Evolutionary conservation across 2,797 vertebrate genomes (phyloP).

Genomic region (Paratrypauchen microcephalus): DNA sequence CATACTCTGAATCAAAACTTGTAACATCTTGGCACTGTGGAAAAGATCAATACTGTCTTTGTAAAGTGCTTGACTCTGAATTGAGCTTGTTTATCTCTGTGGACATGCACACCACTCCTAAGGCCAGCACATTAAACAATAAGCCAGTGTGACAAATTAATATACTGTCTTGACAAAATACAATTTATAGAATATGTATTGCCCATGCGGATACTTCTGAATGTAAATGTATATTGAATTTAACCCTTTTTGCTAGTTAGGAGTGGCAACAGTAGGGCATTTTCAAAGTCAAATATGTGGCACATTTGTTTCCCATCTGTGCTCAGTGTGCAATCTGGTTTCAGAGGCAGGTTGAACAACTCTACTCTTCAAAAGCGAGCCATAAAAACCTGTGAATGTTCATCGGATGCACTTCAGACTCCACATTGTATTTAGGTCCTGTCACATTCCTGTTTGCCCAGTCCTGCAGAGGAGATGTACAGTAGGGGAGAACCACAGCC

Average conservation of each 20-base stretch:
- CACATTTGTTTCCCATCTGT: slow-evolving; percentile 14
- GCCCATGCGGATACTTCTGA: neutral
- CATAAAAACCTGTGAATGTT: slow-evolving; percentile 58
- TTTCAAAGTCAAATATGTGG: neutral
- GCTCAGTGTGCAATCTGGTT: slow-evolving; percentile 14
- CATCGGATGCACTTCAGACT: slow-evolving; percentile 67
- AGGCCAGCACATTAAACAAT: neutral
- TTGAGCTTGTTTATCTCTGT: neutral
- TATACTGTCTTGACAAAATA: neutral
- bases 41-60: neutral
- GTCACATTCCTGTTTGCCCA: slow-evolving; percentile 55
- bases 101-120: neutral
- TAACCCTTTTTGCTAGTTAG: neutral
- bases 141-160: neutral
- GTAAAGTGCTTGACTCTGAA: neutral
- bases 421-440: slow-evolving; percentile 64
- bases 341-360: slow-evolving; percentile 39
- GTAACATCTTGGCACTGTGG: neutral
- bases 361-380: slow-evolving; percentile 59
- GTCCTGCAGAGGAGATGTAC: slow-evolving; percentile 33
- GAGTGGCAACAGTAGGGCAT: neutral
- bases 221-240: neutral
- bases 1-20: neutral
- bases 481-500: slow-evolving; percentile 16
- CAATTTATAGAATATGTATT: neutral